Percentiles rank a stretch among this genome's conserved stretches.
Conservation (phyloP, 1,140 invertebrate genomes). For the Lepidurus couesii region DNA sequence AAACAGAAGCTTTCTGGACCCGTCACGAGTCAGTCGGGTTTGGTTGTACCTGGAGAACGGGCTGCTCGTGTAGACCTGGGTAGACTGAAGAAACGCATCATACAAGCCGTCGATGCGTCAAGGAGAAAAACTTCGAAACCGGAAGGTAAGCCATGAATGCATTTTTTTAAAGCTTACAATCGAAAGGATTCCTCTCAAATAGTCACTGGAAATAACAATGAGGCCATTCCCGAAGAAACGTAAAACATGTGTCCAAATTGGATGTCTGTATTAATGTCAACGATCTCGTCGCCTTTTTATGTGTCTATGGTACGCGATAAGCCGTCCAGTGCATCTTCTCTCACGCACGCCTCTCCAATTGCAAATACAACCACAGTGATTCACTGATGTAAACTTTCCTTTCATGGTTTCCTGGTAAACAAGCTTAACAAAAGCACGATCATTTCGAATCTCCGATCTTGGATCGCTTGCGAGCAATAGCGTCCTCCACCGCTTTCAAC, state of each 20-base stretch:
- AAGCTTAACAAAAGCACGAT: background rate
- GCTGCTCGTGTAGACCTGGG: background rate
- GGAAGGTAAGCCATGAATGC: background rate
- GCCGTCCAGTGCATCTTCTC: background rate
- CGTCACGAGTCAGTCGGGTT: background rate
- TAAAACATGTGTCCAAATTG: background rate
- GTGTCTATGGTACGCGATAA: background rate
- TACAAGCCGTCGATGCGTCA: background rate
- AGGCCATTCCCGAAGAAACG: background rate
- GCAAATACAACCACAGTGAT: slow-evolving; percentile 14
- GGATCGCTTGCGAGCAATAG: slow-evolving; percentile 90
- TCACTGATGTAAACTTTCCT: background rate
- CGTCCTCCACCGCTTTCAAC: slow-evolving; percentile 95
- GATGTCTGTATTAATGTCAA: background rate
- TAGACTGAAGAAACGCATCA: background rate
- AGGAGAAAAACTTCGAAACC: background rate
- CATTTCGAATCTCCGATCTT: slow-evolving; percentile 50
- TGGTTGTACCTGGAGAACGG: background rate
- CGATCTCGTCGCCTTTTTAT: background rate
- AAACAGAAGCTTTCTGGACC: background rate
- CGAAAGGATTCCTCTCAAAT: background rate
- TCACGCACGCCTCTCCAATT: background rate
- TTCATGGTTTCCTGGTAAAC: background rate
- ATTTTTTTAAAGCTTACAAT: background rate
- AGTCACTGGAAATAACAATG: background rate